phyloP scores from a whole-genome alignment of 2,888 invertebrate genomes.

The Eupsilia transversa region DNA sequence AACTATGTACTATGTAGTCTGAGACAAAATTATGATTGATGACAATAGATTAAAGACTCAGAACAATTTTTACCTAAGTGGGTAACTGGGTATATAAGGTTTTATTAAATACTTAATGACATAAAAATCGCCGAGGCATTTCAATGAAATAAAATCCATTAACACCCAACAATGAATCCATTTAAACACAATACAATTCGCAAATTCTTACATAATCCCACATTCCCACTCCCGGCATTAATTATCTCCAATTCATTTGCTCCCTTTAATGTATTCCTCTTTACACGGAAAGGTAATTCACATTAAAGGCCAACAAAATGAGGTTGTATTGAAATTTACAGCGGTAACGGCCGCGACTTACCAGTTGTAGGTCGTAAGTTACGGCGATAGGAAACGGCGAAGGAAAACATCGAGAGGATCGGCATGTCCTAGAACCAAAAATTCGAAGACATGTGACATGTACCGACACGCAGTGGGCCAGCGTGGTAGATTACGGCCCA shows the following conservation, averaged over 20 bases:
- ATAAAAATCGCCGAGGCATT: slow-evolving; percentile 11
- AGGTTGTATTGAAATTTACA: slow-evolving; percentile 46
- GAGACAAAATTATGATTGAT: background rate
- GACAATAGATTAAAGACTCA: background rate
- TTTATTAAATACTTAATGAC: background rate
- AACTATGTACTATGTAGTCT: background rate
- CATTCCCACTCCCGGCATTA: slow-evolving; percentile 43
- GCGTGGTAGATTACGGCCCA: too few species aligned
- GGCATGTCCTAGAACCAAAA: too few species aligned
- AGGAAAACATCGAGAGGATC: too few species aligned
- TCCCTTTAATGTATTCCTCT: slow-evolving; percentile 54
- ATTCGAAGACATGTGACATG: too few species aligned
- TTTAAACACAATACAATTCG: slow-evolving; percentile 45
- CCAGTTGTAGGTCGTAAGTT: too few species aligned
- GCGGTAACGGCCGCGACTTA: too few species aligned
- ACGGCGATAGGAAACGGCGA: too few species aligned
- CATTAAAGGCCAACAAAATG: slow-evolving; percentile 47
- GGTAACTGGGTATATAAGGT: too few species aligned
- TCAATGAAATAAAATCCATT: slow-evolving; percentile 44
- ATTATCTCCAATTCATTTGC: slow-evolving; percentile 52
- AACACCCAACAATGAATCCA: slow-evolving; percentile 39
- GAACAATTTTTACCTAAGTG: background rate
- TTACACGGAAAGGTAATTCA: slow-evolving; percentile 49
- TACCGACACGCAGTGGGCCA: too few species aligned
- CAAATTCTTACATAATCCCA: slow-evolving; percentile 46